Conservation (phyloP, 1,140 invertebrate genomes). For the Pseudobourletiella spinata region DNA sequence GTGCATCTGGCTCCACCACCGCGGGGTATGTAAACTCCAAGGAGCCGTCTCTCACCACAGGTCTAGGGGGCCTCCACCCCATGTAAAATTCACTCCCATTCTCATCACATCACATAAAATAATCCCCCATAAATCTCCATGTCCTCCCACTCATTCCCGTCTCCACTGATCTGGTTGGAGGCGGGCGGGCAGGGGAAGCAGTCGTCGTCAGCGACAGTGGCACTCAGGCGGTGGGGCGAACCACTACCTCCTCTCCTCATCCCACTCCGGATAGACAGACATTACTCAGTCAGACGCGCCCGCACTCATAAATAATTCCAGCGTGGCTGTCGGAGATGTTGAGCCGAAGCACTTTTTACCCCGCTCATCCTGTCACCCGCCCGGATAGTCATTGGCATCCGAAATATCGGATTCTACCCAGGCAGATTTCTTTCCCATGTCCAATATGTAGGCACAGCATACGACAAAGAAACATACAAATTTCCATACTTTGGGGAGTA, state of each 20-base stretch:
- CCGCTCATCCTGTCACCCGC: background rate
- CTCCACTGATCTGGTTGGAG: background rate
- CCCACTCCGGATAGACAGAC: too few relatives aligned
- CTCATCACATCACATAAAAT: background rate
- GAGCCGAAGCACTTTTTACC: background rate
- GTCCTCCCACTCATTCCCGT: background rate
- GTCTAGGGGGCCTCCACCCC: too few relatives aligned
- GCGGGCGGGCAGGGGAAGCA: too few relatives aligned
- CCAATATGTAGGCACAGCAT: too few relatives aligned
- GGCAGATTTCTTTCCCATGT: too few relatives aligned
- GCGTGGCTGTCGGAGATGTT: background rate
- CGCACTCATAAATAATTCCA: background rate
- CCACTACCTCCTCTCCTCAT: too few relatives aligned
- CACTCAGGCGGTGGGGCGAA: too few relatives aligned
- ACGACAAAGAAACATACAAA: too few relatives aligned
- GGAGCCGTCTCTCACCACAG: background rate
- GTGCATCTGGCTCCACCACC: conserved; percentile 42
- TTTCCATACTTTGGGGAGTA: too few relatives aligned
- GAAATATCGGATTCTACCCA: too few relatives aligned
- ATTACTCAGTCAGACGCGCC: background rate
- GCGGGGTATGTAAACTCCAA: conserved; percentile 43
- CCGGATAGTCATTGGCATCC: too few relatives aligned
- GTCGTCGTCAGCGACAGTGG: too few relatives aligned
- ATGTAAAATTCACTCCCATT: background rate
- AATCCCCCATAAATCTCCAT: background rate